Evolutionary conservation across 1,140 invertebrate genomes (phyloP).

Genomic region (Drosophila elegans): DNA sequence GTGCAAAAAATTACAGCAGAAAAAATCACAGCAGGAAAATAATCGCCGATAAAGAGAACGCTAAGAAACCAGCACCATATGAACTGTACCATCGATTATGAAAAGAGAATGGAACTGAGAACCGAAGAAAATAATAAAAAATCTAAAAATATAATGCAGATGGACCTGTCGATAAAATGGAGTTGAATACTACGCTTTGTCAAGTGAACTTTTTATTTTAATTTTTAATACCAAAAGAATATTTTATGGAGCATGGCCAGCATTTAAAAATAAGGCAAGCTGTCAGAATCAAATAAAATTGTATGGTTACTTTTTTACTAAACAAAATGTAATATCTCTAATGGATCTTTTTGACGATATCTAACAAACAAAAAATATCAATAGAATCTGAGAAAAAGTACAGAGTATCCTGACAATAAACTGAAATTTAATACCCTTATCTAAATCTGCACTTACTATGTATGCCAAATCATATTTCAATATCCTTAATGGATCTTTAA

Average conservation of each 20-base stretch:
- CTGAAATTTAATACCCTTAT: conserved; percentile 1
- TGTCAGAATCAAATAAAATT: no score
- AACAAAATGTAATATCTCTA: no score
- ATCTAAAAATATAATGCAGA: neutral
- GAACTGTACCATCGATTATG: conserved; percentile 18
- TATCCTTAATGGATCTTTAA: conserved; percentile 46
- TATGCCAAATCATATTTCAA: conserved; percentile 41
- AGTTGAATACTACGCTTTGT: neutral
- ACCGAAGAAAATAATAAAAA: neutral
- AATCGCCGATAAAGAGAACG: conserved; percentile 10
- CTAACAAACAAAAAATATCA: neutral
- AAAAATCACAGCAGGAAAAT: neutral
- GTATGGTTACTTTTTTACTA: no score
- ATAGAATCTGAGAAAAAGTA: neutral
- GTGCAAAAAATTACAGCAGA: conserved; percentile 1
- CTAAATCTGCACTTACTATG: conserved; percentile 21
- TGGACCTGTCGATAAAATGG: neutral
- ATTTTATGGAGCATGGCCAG: neutral
- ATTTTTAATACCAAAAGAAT: neutral
- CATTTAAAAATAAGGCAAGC: no score
- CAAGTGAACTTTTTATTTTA: neutral
- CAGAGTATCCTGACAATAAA: neutral
- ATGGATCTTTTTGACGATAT: no score
- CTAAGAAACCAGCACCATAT: conserved; percentile 9
- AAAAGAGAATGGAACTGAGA: neutral